Evolutionary conservation across 2,888 invertebrate species (phyloP).

Genomic region (Cylloceria caligata): DNA sequence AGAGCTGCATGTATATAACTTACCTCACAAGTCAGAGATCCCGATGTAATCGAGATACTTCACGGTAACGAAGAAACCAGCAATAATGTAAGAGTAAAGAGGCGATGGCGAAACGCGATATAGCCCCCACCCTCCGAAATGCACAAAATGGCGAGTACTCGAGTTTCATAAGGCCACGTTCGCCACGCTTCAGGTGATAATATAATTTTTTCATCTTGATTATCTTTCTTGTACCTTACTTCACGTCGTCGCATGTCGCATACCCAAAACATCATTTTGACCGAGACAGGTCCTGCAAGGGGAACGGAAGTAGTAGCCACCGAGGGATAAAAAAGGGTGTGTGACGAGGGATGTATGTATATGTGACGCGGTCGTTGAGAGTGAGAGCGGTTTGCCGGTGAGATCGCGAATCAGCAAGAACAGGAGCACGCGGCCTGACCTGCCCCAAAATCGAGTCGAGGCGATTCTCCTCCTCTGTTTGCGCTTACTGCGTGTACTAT

Average conservation of each 20-base stretch:
- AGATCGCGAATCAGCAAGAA: constrained; percentile 50
- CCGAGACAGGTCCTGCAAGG: neutral
- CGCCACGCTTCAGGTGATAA: constrained; percentile 54
- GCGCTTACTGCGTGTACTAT: constrained; percentile 9
- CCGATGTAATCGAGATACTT: constrained; percentile 17
- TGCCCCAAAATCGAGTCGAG: constrained; percentile 70
- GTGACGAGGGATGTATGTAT: neutral
- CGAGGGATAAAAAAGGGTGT: neutral
- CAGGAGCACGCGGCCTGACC: constrained; percentile 66
- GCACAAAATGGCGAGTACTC: constrained; percentile 56
- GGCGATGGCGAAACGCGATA: constrained; percentile 34
- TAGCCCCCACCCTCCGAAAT: constrained; percentile 1
- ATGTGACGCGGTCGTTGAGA: constrained; percentile 27
- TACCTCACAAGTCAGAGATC: neutral
- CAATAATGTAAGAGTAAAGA: neutral
- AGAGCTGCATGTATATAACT: neutral
- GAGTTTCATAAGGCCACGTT: constrained; percentile 51
- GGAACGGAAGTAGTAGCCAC: neutral
- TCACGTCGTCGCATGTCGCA: constrained; percentile 37
- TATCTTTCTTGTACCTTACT: constrained; percentile 16
- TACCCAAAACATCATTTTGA: constrained; percentile 4
- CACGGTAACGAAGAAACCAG: neutral
- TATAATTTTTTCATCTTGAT: constrained; percentile 44
- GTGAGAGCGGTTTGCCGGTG: constrained; percentile 51
- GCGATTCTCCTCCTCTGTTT: constrained; percentile 21